Conservation (phyloP, 1,140 invertebrate species). For the Gonioctena quinquepunctata region DNA sequence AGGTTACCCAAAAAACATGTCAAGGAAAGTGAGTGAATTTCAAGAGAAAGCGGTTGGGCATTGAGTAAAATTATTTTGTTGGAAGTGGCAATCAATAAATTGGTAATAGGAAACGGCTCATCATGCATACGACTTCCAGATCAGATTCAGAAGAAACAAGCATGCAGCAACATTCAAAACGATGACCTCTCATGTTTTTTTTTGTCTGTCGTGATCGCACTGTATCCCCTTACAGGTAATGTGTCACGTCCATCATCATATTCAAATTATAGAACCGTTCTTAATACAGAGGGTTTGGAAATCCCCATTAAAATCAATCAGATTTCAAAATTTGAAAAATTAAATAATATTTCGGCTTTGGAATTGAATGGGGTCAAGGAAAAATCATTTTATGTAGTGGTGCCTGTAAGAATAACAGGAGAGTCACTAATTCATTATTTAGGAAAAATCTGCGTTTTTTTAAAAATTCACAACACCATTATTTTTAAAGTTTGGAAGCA, state of each 20-base stretch:
- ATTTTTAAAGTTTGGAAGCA: no score
- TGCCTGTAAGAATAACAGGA: neutral
- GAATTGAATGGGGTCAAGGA: neutral
- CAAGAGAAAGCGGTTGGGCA: neutral
- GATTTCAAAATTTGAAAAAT: neutral
- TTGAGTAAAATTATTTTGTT: neutral
- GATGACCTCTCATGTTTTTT: neutral
- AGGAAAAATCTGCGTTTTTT: no score
- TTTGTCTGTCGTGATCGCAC: neutral
- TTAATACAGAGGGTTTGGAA: neutral
- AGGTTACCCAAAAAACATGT: no score
- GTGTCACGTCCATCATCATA: neutral
- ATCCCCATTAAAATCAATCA: neutral
- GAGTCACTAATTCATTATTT: no score
- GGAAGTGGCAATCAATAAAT: neutral
- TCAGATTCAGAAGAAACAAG: neutral
- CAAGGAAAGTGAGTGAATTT: no score
- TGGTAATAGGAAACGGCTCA: neutral
- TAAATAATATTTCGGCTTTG: constrained; percentile 25
- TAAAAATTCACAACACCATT: no score
- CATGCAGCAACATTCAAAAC: neutral
- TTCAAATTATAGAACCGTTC: neutral
- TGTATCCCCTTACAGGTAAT: neutral
- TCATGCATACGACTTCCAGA: neutral
- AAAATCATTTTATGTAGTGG: neutral